These are phyloP conservation scores for Sphinx pinastri DNA, from an alignment of 2,888 invertebrate genomes.

Conservation along the genomic window DNA sequence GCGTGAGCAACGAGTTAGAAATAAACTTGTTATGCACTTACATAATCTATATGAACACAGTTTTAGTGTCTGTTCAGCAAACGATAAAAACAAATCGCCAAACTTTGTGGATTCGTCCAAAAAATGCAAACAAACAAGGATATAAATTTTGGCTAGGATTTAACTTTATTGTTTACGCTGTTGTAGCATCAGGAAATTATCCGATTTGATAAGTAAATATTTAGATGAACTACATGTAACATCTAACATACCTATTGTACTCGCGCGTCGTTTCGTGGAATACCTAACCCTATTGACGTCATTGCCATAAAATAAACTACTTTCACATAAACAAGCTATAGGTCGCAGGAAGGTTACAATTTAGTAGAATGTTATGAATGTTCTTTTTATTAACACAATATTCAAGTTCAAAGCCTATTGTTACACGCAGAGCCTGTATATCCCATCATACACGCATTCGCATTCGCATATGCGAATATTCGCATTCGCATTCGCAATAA, in stretches of 20 bases:
- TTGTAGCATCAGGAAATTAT: slow-evolving; percentile 33
- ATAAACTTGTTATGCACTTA: too few relatives aligned
- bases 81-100: slow-evolving; percentile 29
- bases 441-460: not conserved
- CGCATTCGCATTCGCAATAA: too few relatives aligned
- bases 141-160: slow-evolving; percentile 32
- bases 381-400: not conserved
- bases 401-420: not conserved
- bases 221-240: not conserved
- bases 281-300: not conserved
- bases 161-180: slow-evolving; percentile 35
- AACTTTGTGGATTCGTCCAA: slow-evolving; percentile 34
- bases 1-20: not conserved
- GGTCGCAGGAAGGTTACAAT: slow-evolving; percentile 1
- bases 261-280: not conserved
- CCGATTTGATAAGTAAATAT: not conserved
- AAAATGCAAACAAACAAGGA: slow-evolving; percentile 42
- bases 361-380: not conserved
- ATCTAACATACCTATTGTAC: not conserved
- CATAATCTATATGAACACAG: not conserved
- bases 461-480: too few relatives aligned
- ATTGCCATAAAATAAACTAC: not conserved
- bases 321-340: not conserved
- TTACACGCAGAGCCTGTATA: not conserved
- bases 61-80: slow-evolving; percentile 22